Base-by-base conservation (phyloP, 2,113 vertebrate species). In the Hemibagrus wyckioides region DNA sequence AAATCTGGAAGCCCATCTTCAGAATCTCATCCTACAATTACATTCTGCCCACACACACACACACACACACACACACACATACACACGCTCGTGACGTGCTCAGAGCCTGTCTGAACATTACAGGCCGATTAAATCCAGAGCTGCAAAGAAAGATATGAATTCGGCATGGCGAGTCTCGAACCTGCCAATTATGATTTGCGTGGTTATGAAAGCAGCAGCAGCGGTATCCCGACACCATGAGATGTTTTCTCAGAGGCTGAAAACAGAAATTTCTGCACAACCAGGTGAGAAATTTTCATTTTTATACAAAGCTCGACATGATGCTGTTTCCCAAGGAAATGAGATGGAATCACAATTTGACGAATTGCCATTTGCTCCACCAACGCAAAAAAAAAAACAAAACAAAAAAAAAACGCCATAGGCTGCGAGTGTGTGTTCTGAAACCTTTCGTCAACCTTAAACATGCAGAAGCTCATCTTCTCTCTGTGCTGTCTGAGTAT, bases 111-210 rank as follows among this genome's bases (percentile, higher is more conserved):
- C 71, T 75, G 71, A 75, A 75, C 71, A 44, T 79, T 30, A 30
- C 88, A 89, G 87, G 71, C 91, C 87, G 52, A 86, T 91, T 73
- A 28, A 33, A 91, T 88, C 39, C 81, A n/a, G 76, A 80, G 84
- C 86, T 88, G 92, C 88, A 77, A 92, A 92, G 89, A 77, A 92
- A 92, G 89, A 85, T 86, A 86, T 87, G 71, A 90, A 52, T 91
- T 93, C 90, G 91, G 80, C 57, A 79, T 90, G 91, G 87, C 86
- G 39, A 52, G 77, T 79, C 80, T 90, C 54, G 6, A 91, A 75
- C 11, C 75, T 92, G 91, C 84, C 88, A 86, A 91, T 89, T 86
- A 92, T 90, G 90, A 93, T 91, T 57, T 9, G 75, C 14, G 28
- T 77, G 71, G 36, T 44, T 85, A 21, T 75, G 71, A 61, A 44